Percentiles rank a stretch among this genome's conserved stretches.
These are phyloP conservation scores for Sternotherus odoratus DNA, from an alignment of 2,797 vertebrate genomes.

Conservation along the genomic window DNA sequence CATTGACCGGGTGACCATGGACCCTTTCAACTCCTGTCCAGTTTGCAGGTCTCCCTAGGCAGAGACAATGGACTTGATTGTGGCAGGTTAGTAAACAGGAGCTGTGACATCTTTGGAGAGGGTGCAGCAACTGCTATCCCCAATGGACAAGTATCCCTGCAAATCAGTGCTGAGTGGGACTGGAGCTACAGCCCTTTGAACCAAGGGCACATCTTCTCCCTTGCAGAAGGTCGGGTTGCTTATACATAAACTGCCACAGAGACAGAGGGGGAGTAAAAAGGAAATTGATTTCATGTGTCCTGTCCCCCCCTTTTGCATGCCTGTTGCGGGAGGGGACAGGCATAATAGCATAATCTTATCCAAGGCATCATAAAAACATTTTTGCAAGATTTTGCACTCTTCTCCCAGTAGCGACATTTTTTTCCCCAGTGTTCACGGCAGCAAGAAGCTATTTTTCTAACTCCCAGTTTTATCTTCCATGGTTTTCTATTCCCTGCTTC, in stretches of 20 bases:
- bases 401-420: background rate
- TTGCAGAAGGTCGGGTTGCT: accelerated
- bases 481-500: background rate
- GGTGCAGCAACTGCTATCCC: background rate
- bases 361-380: accelerated
- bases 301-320: no score
- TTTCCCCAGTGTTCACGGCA: accelerated
- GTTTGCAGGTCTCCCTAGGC: background rate
- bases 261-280: accelerated
- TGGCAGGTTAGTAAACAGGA: background rate
- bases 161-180: background rate
- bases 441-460: background rate
- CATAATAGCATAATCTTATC: background rate
- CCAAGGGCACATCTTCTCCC: background rate
- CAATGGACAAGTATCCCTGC: background rate
- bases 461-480: background rate
- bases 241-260: background rate
- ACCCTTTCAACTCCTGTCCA: accelerated
- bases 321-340: accelerated
- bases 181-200: accelerated
- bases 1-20: accelerated
- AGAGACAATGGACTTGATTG: accelerated
- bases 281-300: no score
- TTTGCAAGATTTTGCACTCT: background rate
- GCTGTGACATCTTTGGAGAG: accelerated